Evolutionary conservation across 2,888 invertebrate species (phyloP), one percentile per base, ranked within the genome.

Genomic region (Scotopteryx bipunctaria): DNA sequence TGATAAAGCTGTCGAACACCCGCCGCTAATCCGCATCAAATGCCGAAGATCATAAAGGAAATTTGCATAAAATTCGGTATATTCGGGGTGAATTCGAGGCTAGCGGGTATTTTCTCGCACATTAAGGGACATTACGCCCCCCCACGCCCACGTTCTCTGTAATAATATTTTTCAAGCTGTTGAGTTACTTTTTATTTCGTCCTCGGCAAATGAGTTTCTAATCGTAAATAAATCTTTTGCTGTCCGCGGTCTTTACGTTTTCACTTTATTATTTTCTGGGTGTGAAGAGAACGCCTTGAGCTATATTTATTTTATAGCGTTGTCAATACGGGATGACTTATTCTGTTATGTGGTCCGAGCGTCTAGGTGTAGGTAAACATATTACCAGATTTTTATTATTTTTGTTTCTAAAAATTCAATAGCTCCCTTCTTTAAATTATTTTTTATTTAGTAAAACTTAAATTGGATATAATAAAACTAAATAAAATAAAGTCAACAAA

Each of bases 81-180:
- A 74, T 81, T 81, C 66, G 66, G 61, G 67, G 71, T 68, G 78
- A 76, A 79, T 76, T 76, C 70, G 71, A 67, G 76, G 73, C 69
- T 74, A 55, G 62, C 59, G 60, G 69, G 69, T 70, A 79, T 80
- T 58, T 81, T 81, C 69, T 73, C 63, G 71, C 78, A 80, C 85
- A 85, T 85, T 84, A 85, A 71, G 71, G 71, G 76, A 78, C 82
- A 80, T 82, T 82, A 79, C 31, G 31, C 71, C 66, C 57, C 51
- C 63, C 53, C 63, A 56, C 69, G 57, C 64, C 69, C 63, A 61
- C 76, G 71, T 72, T 74, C 68, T 67, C 76, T 62, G 66, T 77
- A 82, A 85, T 80, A 83, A 82, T 85, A 86, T 86, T 81, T 85
- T 84, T 83, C 81, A 82, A 80, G 82, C 83, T 83, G 83, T 83